These are phyloP conservation scores for Ammodytes dubius DNA, from an alignment of 2,113 vertebrate species.

Conservation along the genomic window DNA sequence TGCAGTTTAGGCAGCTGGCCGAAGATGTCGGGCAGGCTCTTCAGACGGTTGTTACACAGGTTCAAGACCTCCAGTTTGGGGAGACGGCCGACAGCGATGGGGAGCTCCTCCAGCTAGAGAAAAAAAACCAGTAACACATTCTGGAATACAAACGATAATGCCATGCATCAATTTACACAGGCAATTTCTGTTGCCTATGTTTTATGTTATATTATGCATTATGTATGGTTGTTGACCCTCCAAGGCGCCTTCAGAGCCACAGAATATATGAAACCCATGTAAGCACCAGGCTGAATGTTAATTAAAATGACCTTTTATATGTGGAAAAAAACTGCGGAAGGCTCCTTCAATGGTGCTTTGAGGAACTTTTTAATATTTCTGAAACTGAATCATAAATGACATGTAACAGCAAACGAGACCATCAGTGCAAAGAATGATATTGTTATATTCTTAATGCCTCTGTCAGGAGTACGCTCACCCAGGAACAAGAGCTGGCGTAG, in stretches of 20 bases:
- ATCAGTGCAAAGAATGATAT: too few relatives aligned
- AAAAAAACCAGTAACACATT: background rate
- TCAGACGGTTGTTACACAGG: conserved; percentile 92
- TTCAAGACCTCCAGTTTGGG: conserved; percentile 87
- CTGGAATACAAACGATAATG: background rate
- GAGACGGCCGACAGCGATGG: conserved; percentile 85
- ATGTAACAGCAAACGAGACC: too few relatives aligned
- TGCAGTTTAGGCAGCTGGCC: conserved; percentile 86
- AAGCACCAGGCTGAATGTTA: too few relatives aligned
- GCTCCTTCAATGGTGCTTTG: too few relatives aligned
- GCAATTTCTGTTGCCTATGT: background rate
- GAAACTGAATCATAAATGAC: too few relatives aligned
- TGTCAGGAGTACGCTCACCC: too few relatives aligned
- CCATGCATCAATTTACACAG: background rate
- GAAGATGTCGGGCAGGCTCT: conserved; percentile 85
- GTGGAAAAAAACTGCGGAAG: too few relatives aligned
- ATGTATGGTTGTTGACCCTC: background rate
- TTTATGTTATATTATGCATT: background rate
- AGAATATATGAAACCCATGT: background rate
- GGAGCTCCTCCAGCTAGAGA: conserved; percentile 86
- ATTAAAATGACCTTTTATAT: too few relatives aligned
- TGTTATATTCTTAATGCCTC: too few relatives aligned
- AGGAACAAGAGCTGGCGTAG: too few relatives aligned
- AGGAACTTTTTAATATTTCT: too few relatives aligned
- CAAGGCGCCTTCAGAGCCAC: background rate